Percentiles rank a stretch among this genome's conserved stretches.
Conservation (phyloP, 2,888 invertebrate genomes). For the Aelia acuminata region DNA sequence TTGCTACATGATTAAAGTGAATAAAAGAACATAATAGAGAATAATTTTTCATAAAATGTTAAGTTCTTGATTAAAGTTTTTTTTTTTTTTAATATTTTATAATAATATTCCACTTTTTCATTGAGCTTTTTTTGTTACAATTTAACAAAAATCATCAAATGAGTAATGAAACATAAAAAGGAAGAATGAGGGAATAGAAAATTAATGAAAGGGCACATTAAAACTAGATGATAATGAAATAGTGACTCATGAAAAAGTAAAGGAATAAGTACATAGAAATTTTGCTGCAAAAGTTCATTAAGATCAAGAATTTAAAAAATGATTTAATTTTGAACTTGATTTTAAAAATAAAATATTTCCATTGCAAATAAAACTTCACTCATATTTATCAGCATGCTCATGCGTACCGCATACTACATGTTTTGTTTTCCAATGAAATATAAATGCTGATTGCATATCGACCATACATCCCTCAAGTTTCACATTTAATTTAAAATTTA, state of each 20-base stretch:
- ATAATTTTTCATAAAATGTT: not conserved
- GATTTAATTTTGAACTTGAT: not conserved
- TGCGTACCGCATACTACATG: slow-evolving; percentile 33
- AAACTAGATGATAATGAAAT: not conserved
- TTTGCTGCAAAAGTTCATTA: not conserved
- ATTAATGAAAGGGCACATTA: not conserved
- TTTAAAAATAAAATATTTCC: not conserved
- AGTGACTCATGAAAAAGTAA: not conserved
- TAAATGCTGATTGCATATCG: slow-evolving; percentile 12
- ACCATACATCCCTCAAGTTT: not conserved
- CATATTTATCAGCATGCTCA: slow-evolving; percentile 3
- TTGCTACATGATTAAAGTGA: no score
- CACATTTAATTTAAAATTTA: no score
- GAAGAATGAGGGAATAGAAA: not conserved
- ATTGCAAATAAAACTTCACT: not conserved
- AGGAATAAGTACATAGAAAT: not conserved
- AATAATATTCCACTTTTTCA: not conserved
- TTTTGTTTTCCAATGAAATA: slow-evolving; percentile 48
- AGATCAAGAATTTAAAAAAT: not conserved
- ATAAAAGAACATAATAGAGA: not conserved
- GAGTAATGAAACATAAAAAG: not conserved
- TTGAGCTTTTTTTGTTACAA: not conserved
- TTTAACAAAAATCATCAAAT: not conserved
- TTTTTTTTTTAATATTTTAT: not conserved
- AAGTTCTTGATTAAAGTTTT: not conserved